Conservation (phyloP, 2,113 vertebrate genomes). For the Nannospalax galili region DNA sequence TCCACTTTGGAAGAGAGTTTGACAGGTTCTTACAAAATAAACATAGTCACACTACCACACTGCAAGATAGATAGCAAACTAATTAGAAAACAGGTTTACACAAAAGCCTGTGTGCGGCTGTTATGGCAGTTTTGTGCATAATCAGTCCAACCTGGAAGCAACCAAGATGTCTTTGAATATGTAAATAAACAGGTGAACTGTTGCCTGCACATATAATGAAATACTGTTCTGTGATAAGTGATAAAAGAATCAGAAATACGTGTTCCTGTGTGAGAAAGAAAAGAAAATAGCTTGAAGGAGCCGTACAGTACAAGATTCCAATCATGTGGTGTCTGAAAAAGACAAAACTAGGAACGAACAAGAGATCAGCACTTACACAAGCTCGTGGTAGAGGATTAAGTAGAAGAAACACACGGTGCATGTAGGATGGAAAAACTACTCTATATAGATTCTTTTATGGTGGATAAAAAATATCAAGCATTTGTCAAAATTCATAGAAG, state of each 20-base stretch:
- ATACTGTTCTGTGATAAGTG: conserved; percentile 1
- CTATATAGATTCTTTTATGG: background rate
- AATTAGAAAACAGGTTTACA: background rate
- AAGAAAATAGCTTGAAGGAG: background rate
- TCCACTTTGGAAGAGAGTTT: background rate
- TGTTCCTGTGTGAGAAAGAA: background rate
- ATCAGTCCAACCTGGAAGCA: background rate
- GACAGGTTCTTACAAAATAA: conserved; percentile 34
- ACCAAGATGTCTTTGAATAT: background rate
- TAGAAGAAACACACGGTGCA: background rate
- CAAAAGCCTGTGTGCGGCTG: background rate
- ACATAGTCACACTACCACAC: background rate
- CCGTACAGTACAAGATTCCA: background rate
- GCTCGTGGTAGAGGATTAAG: background rate
- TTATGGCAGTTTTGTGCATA: background rate
- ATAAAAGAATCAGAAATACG: conserved; percentile 26
- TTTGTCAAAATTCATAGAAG: background rate
- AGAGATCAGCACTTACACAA: conserved; percentile 1
- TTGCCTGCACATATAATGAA: background rate
- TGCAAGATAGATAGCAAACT: background rate
- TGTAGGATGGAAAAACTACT: background rate
- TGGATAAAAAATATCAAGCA: background rate
- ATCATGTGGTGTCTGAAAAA: background rate
- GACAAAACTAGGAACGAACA: background rate
- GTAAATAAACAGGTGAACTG: background rate